phyloP scores from a whole-genome alignment of 2,888 invertebrate genomes.

The Tanytarsus gracilentus region DNA sequence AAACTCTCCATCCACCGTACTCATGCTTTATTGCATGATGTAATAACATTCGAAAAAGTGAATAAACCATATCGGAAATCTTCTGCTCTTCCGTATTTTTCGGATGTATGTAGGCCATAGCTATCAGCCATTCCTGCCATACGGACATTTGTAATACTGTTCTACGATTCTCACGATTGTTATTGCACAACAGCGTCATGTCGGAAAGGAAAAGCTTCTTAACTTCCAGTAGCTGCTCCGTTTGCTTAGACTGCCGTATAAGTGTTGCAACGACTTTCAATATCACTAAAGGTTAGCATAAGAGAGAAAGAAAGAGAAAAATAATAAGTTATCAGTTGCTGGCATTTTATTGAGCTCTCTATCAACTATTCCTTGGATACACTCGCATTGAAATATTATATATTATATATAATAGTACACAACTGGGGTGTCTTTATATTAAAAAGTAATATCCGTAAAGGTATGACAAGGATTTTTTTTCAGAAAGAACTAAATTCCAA shows the following conservation, averaged over 20 bases:
- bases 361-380: not conserved
- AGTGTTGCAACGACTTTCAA: conserved; percentile 97
- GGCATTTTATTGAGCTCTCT: not conserved
- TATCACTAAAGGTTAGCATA: conserved; percentile 64
- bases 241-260: conserved; percentile 92
- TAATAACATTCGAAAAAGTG: conserved; percentile 90
- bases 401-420: no score
- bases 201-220: conserved; percentile 95
- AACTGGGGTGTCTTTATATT: no score
- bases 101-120: conserved; percentile 96
- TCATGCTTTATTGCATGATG: conserved; percentile 99
- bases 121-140: conserved; percentile 99
- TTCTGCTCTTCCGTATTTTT: conserved; percentile 91
- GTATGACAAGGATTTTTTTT: no score
- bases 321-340: conserved; percentile 10
- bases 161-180: conserved; percentile 91
- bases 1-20: conserved; percentile 99
- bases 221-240: conserved; percentile 80
- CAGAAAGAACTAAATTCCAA: no score
- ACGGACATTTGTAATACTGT: conserved; percentile 98
- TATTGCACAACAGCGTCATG: conserved; percentile 95
- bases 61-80: conserved; percentile 96
- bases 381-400: not conserved
- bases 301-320: not conserved
- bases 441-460: no score